Conservation (phyloP, 2,888 invertebrate species). For the Nymphalis urticae region DNA sequence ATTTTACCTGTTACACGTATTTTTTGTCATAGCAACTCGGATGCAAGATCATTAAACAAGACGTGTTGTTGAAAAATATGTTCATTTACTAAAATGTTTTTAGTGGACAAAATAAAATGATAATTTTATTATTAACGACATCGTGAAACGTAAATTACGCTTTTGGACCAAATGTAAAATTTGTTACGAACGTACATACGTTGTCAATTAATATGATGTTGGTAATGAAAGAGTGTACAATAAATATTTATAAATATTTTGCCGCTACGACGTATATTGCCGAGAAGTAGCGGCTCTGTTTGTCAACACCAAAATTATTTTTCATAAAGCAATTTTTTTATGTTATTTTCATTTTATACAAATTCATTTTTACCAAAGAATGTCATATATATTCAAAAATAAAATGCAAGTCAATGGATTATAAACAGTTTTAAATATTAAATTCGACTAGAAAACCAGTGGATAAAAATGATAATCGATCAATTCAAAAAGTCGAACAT, state of each 20-base stretch:
- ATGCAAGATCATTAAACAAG: neutral
- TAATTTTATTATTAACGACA: slow-evolving; percentile 15
- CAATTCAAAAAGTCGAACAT: slow-evolving; percentile 26
- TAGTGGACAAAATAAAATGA: slow-evolving; percentile 4
- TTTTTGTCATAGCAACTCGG: neutral
- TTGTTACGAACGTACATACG: slow-evolving; percentile 4
- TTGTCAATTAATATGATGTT: slow-evolving; percentile 3
- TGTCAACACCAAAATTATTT: slow-evolving; percentile 1
- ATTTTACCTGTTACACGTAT: neutral
- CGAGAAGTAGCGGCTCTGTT: neutral
- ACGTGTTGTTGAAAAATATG: neutral
- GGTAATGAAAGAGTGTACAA: slow-evolving; percentile 10
- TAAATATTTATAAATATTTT: slow-evolving; percentile 17
- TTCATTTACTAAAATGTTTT: slow-evolving; percentile 11
- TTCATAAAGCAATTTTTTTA: slow-evolving; percentile 1
- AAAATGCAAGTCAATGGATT: neutral
- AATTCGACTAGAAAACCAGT: slow-evolving; percentile 8
- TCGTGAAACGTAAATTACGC: slow-evolving; percentile 2
- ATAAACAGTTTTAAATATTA: neutral
- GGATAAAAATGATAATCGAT: slow-evolving; percentile 28
- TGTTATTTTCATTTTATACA: too few species aligned
- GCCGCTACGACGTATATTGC: slow-evolving; percentile 8
- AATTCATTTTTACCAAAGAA: too few species aligned
- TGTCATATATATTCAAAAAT: too few species aligned
- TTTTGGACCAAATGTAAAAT: slow-evolving; percentile 9